Evolutionary conservation across 2,888 invertebrate species (phyloP).

Genomic region (Drosophila leonis): DNA sequence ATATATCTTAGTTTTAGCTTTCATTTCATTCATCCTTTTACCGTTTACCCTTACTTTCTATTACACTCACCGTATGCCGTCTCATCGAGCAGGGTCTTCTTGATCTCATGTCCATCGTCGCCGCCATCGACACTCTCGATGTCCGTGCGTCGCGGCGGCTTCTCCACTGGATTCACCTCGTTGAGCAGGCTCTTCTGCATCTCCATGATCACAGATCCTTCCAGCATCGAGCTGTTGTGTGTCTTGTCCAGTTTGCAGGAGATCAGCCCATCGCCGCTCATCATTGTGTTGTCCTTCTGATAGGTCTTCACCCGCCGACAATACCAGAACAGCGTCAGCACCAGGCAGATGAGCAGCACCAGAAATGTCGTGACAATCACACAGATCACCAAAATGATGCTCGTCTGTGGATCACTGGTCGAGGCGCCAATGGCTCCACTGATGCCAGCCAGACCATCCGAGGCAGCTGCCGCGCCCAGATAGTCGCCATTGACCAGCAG

Average conservation of each 20-base stretch:
- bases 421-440: slow-evolving; percentile 80
- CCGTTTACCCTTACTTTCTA: rapidly evolving
- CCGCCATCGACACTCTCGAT: slow-evolving; percentile 90
- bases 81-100: slow-evolving; percentile 93
- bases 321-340: slow-evolving; percentile 86
- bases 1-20: not conserved
- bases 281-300: slow-evolving; percentile 86
- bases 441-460: slow-evolving; percentile 71
- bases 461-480: slow-evolving; percentile 56
- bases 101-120: slow-evolving; percentile 93
- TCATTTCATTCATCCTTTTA: not conserved
- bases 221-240: slow-evolving; percentile 90
- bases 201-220: slow-evolving; percentile 92
- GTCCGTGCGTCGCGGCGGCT: slow-evolving; percentile 92
- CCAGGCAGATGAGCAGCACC: slow-evolving; percentile 87
- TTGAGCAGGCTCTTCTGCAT: slow-evolving; percentile 94
- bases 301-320: slow-evolving; percentile 86
- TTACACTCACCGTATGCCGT: slow-evolving; percentile 90
- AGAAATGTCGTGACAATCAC: slow-evolving; percentile 87
- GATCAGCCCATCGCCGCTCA: slow-evolving; percentile 84
- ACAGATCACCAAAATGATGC: slow-evolving; percentile 83
- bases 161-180: slow-evolving; percentile 93
- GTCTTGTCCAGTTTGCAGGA: slow-evolving; percentile 86
- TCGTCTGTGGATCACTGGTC: slow-evolving; percentile 86
- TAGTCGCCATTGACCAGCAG: slow-evolving; percentile 86